Percentiles rank a stretch among this genome's conserved stretches.
Conservation (phyloP, 2,113 vertebrate species). For the Trochalopteron elliotii region DNA sequence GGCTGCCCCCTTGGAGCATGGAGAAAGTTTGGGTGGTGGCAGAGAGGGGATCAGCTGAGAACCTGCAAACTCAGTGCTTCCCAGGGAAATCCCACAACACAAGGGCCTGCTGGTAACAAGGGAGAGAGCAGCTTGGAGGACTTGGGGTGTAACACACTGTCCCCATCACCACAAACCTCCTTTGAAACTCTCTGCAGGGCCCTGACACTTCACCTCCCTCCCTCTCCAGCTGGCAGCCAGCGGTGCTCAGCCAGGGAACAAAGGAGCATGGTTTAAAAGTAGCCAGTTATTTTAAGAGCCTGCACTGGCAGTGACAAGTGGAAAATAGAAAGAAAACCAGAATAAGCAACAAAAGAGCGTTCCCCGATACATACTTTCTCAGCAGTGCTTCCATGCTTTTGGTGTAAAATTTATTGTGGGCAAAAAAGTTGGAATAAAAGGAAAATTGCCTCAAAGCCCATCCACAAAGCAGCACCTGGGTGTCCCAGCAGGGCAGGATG, state of each 20-base stretch:
- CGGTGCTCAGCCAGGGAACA: background rate
- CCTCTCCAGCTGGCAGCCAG: background rate
- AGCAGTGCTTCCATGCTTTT: background rate
- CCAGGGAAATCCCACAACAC: background rate
- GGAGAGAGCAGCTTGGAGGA: background rate
- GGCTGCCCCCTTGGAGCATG: background rate
- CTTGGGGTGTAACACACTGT: background rate
- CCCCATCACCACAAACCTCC: background rate
- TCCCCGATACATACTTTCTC: background rate
- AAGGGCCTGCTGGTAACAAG: rapidly evolving
- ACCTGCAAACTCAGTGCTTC: background rate
- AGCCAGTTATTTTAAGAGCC: slow-evolving; percentile 54
- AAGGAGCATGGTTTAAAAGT: slow-evolving; percentile 9
- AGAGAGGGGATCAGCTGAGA: background rate
- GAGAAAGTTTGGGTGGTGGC: background rate
- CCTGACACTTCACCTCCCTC: slow-evolving; percentile 24
- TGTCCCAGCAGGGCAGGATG: rapidly evolving
- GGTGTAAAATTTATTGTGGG: background rate
- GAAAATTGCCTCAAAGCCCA: background rate
- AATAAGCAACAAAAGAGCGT: slow-evolving; percentile 1
- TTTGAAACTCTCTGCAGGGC: background rate
- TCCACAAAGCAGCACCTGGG: background rate
- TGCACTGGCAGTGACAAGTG: background rate
- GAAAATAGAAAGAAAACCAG: slow-evolving; percentile 56
- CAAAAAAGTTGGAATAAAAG: background rate